These are phyloP conservation scores for Sus cebifrons DNA, from an alignment of 2,797 vertebrate species.

Conservation along the genomic window DNA sequence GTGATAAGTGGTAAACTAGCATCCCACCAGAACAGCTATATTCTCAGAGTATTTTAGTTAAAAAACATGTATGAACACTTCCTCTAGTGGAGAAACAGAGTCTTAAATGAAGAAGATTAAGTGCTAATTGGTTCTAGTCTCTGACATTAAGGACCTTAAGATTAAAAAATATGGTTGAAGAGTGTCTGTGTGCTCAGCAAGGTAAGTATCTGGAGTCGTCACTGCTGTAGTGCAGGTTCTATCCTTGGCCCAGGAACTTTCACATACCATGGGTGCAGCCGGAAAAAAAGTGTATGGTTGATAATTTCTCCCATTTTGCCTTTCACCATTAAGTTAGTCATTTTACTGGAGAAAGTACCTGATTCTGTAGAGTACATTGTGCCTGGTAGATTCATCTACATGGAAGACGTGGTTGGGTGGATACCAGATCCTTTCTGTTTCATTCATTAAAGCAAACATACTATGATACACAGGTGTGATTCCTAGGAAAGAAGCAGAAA, in stretches of 20 bases:
- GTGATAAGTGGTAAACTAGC: constrained; percentile 2
- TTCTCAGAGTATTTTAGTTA: constrained; percentile 35
- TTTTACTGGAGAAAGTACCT: constrained; percentile 93
- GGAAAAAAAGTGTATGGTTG: no score
- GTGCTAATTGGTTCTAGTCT: neutral
- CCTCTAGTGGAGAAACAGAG: neutral
- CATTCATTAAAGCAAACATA: constrained; percentile 96
- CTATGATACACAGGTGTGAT: constrained; percentile 94
- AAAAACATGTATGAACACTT: constrained; percentile 11
- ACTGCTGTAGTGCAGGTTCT: no score
- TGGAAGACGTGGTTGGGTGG: constrained; percentile 97
- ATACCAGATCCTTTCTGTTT: constrained; percentile 95
- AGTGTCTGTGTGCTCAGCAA: no score
- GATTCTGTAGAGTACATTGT: constrained; percentile 94
- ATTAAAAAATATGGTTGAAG: neutral
- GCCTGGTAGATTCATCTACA: constrained; percentile 91
- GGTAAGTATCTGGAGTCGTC: no score
- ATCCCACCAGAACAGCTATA: constrained; percentile 58
- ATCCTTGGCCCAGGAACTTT: no score
- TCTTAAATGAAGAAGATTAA: constrained; percentile 46
- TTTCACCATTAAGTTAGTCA: constrained; percentile 39
- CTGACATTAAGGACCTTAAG: neutral
- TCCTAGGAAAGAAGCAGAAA: constrained; percentile 90
- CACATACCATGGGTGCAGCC: no score
- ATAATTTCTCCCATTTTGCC: constrained; percentile 42